These are phyloP conservation scores for Bungarus multicinctus DNA, from an alignment of 2,113 vertebrate genomes.

Conservation along the genomic window DNA sequence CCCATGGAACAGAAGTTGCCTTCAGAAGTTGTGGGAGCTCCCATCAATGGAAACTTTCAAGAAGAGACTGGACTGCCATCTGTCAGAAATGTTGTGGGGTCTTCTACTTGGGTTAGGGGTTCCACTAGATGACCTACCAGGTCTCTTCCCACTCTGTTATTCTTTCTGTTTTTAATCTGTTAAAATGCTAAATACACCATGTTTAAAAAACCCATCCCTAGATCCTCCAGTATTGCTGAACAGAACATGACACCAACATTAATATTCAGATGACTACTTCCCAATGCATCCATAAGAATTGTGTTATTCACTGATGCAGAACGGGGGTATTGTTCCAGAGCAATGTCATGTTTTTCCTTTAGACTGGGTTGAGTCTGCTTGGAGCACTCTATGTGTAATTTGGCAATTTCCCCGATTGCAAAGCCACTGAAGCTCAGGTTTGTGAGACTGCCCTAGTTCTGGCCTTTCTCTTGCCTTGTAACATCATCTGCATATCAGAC, in stretches of 20 bases:
- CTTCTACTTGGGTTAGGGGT: too few species aligned
- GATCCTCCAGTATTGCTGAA: not conserved
- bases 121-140: too few species aligned
- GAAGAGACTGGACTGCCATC: too few species aligned
- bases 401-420: not conserved
- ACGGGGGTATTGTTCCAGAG: not conserved
- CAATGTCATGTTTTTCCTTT: not conserved
- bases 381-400: not conserved
- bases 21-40: too few species aligned
- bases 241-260: not conserved
- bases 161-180: too few species aligned
- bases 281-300: not conserved
- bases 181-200: too few species aligned
- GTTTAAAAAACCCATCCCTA: too few species aligned
- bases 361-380: not conserved
- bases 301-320: not conserved
- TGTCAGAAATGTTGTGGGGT: too few species aligned
- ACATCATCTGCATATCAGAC: conserved; percentile 4
- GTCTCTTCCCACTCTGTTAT: too few species aligned
- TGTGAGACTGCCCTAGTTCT: not conserved
- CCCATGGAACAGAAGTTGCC: too few species aligned
- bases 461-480: not conserved
- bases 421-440: not conserved
- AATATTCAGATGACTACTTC: not conserved
- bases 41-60: too few species aligned